Percentiles rank a stretch among this genome's conserved stretches.
These are phyloP conservation scores for Salpingus planirostris DNA, from an alignment of 2,888 invertebrate genomes.

Conservation along the genomic window DNA sequence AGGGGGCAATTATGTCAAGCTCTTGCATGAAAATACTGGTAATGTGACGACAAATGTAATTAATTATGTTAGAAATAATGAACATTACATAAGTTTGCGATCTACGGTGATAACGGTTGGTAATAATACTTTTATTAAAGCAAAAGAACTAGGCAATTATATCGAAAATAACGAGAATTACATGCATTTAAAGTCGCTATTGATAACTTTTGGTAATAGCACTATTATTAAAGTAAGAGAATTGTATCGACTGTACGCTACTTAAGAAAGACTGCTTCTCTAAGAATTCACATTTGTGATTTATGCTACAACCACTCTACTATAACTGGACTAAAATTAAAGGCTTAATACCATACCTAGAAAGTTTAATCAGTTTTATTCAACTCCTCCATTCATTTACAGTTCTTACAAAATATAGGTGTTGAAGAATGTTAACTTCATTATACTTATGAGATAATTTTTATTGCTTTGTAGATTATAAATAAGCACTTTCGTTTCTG, in stretches of 20 bases:
- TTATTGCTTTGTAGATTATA: background rate
- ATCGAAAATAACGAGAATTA: background rate
- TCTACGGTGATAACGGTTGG: too few relatives aligned
- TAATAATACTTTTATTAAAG: background rate
- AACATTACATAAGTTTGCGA: too few relatives aligned
- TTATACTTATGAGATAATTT: too few relatives aligned
- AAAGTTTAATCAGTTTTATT: too few relatives aligned
- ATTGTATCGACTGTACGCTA: background rate
- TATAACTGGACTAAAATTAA: constrained; percentile 2
- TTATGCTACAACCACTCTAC: background rate
- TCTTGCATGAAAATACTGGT: constrained; percentile 20
- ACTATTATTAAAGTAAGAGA: background rate
- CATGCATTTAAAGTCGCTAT: background rate
- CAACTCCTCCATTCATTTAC: too few relatives aligned
- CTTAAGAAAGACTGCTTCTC: background rate
- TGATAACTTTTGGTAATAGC: background rate
- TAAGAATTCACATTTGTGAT: constrained; percentile 4
- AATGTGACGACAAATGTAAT: constrained; percentile 14
- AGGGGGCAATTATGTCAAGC: constrained; percentile 16
- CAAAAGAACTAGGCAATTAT: background rate
- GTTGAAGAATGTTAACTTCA: too few relatives aligned
- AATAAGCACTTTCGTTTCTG: background rate
- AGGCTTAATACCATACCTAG: too few relatives aligned
- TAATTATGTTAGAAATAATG: too few relatives aligned
- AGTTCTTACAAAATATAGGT: too few relatives aligned